These are phyloP conservation scores for Pollenia labialis DNA, from an alignment of 2,888 invertebrate species.

Conservation along the genomic window DNA sequence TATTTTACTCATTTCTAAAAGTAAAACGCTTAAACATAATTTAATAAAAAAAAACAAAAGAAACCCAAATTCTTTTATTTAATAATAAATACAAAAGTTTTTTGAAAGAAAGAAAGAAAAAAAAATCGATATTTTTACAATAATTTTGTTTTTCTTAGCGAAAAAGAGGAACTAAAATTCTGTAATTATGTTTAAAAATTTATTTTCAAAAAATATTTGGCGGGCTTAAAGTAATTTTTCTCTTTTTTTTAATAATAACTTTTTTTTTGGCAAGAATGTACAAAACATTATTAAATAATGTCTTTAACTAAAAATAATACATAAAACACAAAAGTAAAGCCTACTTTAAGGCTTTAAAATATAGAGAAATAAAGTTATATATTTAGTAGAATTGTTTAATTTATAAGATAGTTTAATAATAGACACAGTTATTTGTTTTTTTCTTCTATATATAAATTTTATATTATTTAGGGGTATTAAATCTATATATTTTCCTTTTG, in stretches of 20 bases:
- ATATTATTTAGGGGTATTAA: slow-evolving; percentile 41
- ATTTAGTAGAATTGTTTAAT: slow-evolving; percentile 50
- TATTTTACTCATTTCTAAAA: slow-evolving; percentile 69
- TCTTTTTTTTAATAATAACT: slow-evolving; percentile 20
- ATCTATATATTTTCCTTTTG: slow-evolving; percentile 16
- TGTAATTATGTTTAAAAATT: slow-evolving; percentile 17
- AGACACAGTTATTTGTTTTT: slow-evolving; percentile 65
- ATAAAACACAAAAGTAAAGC: slow-evolving; percentile 17
- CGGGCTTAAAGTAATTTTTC: slow-evolving; percentile 64
- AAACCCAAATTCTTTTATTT: neutral
- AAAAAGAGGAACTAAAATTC: slow-evolving; percentile 68
- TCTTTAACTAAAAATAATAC: neutral
- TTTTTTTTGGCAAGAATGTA: slow-evolving; percentile 64
- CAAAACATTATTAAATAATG: slow-evolving; percentile 66
- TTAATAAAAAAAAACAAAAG: neutral
- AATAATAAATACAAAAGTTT: slow-evolving; percentile 74
- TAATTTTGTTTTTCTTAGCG: slow-evolving; percentile 10
- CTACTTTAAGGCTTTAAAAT: slow-evolving; percentile 41
- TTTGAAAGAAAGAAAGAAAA: slow-evolving; percentile 74
- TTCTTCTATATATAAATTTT: slow-evolving; percentile 37
- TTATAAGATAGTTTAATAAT: slow-evolving; percentile 75
- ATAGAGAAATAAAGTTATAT: neutral
- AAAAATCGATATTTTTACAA: slow-evolving; percentile 25
- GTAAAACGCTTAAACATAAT: slow-evolving; percentile 49
- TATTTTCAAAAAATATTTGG: slow-evolving; percentile 61